phyloP scores from a whole-genome alignment of 2,797 vertebrate genomes.

The Champsocephalus esox region DNA sequence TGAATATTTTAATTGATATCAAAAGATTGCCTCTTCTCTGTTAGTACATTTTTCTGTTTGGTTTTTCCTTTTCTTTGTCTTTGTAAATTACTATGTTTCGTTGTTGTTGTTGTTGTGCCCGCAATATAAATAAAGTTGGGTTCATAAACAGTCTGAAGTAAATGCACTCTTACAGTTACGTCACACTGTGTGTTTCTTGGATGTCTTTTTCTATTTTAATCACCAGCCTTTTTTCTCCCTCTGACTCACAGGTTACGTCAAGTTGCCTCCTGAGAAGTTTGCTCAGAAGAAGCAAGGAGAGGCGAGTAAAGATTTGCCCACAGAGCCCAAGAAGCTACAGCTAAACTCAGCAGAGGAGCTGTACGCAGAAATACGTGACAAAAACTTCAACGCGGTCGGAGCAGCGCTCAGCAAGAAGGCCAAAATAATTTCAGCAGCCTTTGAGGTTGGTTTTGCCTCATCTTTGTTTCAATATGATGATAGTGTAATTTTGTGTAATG shows the following conservation, averaged over 20 bases:
- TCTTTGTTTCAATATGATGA: background rate
- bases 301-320: slow-evolving; percentile 93
- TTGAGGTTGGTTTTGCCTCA: slow-evolving; percentile 87
- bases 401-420: slow-evolving; percentile 98
- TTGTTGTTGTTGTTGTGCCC: too few species aligned
- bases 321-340: slow-evolving; percentile 95
- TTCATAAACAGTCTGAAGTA: background rate
- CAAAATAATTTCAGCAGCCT: slow-evolving; percentile 97
- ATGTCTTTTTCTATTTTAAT: background rate
- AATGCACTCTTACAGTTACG: background rate
- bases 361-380: slow-evolving; percentile 97
- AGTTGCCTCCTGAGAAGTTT: slow-evolving; percentile 98
- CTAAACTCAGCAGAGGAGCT: slow-evolving; percentile 97
- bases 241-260: slow-evolving; percentile 89
- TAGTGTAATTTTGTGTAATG: background rate
- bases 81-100: too few species aligned
- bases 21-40: too few species aligned
- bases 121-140: too few species aligned
- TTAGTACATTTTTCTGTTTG: too few species aligned
- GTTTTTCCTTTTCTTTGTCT: too few species aligned
- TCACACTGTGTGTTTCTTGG: background rate
- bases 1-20: too few species aligned
- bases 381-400: slow-evolving; percentile 98
- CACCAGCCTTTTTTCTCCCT: background rate
- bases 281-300: slow-evolving; percentile 95